These are phyloP conservation scores for Cavia aperea DNA, from an alignment of 2,113 vertebrate species.

Conservation along the genomic window DNA sequence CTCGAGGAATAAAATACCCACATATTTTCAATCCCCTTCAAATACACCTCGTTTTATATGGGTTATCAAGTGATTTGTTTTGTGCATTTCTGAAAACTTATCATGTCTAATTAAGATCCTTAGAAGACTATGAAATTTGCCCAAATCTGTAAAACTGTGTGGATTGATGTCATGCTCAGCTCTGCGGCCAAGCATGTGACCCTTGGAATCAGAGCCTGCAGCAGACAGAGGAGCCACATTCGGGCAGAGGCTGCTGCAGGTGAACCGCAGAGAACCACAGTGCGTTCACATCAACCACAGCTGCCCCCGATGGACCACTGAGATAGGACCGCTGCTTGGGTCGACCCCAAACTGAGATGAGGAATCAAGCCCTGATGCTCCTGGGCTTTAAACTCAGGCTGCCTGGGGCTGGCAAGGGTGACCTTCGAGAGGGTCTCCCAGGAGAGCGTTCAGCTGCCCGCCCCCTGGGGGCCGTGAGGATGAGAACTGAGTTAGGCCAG, in stretches of 20 bases:
- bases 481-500: background rate
- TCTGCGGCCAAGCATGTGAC: background rate
- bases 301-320: too few relatives aligned
- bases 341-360: background rate
- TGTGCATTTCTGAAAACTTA: background rate
- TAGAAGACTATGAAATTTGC: background rate
- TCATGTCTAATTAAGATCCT: background rate
- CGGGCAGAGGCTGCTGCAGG: too few relatives aligned
- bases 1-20: background rate
- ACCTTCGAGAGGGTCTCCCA: background rate
- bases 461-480: background rate
- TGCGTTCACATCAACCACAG: background rate
- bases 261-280: accelerated
- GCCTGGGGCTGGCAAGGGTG: accelerated
- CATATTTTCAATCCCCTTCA: background rate
- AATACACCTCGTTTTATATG: background rate
- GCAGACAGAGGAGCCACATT: background rate
- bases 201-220: background rate
- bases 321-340: background rate
- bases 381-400: background rate
- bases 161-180: too few relatives aligned
- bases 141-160: background rate
- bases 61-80: background rate
- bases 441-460: background rate
- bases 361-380: background rate